Evolutionary conservation across 2,888 invertebrate species (phyloP), one percentile per base, ranked within the genome.

Genomic region (Epinotia bilunana): DNA sequence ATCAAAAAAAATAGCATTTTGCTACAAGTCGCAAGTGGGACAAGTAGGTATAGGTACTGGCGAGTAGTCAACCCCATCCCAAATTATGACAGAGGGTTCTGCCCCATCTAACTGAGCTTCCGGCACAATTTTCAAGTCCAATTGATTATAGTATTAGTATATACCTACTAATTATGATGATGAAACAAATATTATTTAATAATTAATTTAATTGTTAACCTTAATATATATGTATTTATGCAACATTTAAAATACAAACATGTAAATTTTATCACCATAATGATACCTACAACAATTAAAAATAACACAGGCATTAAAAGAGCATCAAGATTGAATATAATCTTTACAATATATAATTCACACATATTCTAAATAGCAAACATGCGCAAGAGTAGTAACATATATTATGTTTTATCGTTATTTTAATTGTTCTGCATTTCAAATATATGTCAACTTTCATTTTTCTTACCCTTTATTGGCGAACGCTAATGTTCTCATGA

Each of bases 281-380:
- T 46, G 62, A 49, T 28, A 13, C 20, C 5, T 43, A 72, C 39
- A 39, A 55, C 23, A 72, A 20, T 63, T 55, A 63, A n/a, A 61
- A 63, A 57, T 68, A 43, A 43, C 9, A 43, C 43, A 43, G 58
- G 43, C 58, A 72, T 46, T 28, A 58, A 13, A 28, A 5, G 13
- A 33, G 33, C 28, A 49, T 53, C n/a, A n/a, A 16, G 16, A 39
- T 23, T 4, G 9, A 63, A 43, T 20, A 39, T 20, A 20, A 57
- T 57, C n/a, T 16, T 55, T n/a, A 55, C 28, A n/a, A 69, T 28
- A 46, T 57, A 67, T 55, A 18, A 39, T 53, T 65, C 65, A n/a
- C 28, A 53, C 49, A 49, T 53, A 53, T n/a, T 53, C 23, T 16
- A 53, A 53, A 6, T 39, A 0, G 58, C n/a, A 46, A 33, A 28